Evolutionary conservation across 2,797 vertebrate genomes (phyloP), one percentile per base, ranked within the genome.

Genomic region (Acrossocheilus fasciatus): DNA sequence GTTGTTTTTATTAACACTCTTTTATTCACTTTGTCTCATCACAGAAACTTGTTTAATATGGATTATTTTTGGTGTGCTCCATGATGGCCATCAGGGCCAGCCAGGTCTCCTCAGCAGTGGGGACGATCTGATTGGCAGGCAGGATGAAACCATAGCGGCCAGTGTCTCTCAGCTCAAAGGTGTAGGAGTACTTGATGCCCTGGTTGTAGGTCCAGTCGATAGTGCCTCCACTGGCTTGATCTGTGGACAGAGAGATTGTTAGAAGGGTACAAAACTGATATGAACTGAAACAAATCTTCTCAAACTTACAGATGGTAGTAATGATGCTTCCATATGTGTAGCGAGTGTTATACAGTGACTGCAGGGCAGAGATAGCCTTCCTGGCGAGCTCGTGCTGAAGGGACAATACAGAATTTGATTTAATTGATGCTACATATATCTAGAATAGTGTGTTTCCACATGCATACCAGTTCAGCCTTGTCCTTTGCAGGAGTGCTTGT

Each of bases 121-220:
- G 97, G 14, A 99, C 0, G 90, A 99, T 99, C 95, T 98, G 95
- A 0, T 78, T 95, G 91, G 98, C 96, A 0, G 98, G 98, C 64
- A 99, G 94, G 41, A 97, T n/a, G 95, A 99, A 99, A 0, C 98
- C 98, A 0, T 97, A 96, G 2, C 76, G 84, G 6, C 98, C 98
- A 0, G 95, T 97, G 91, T 99, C 98, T 83, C 98, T 93, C 90
- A 99, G 96, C 95, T 99, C 98, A 0, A 99, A 98, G 83, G 96
- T 97, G 91, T 94, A 99, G 39, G 98, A 98, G 82, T 98, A 98
- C 87, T 98, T 98, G 87, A 99, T 97, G 76, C 97, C 98, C 84
- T 97, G 95, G 15, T 95, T 73, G 88, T 99, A 99, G 41, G 97
- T 95, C 98, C 98, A 99, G 95, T 99, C 98, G 0, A 98, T 5